Conservation (phyloP, 2,797 vertebrate species). For the Crocidura indochinensis region DNA sequence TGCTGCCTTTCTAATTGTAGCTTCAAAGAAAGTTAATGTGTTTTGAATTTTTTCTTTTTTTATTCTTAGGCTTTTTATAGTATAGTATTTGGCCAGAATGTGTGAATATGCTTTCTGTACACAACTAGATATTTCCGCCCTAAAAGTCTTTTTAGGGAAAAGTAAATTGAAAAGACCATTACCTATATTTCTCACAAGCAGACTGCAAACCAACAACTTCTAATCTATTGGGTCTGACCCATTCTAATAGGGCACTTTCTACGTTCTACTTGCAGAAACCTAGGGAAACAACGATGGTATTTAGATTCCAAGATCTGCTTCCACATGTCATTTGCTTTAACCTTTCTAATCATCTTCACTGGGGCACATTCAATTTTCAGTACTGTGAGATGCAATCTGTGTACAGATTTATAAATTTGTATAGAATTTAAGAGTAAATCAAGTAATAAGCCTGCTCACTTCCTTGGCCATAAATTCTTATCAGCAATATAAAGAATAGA, state of each 20-base stretch:
- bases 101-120: slow-evolving; percentile 1
- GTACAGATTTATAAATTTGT: not conserved
- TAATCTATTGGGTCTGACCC: not conserved
- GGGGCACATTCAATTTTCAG: not conserved
- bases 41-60: slow-evolving; percentile 27
- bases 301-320: not conserved
- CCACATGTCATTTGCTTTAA: not conserved
- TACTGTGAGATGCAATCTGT: not conserved
- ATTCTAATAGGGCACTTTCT: not conserved
- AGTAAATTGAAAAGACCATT: not conserved
- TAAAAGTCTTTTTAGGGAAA: slow-evolving; percentile 8
- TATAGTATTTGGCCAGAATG: slow-evolving; percentile 9
- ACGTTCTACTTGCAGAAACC: slow-evolving; percentile 1
- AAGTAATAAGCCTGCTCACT: not conserved
- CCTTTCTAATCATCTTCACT: not conserved
- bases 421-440: not conserved
- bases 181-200: not conserved
- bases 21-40: slow-evolving; percentile 38
- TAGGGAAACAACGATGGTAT: not conserved
- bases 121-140: slow-evolving; percentile 47
- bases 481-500: not conserved
- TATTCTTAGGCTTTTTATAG: slow-evolving; percentile 6
- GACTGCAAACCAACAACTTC: not conserved
- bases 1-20: not conserved
- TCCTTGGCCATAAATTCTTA: slow-evolving; percentile 9